Evolutionary conservation across 37 sponge, comb jelly and placozoan genomes (phyloP).

Genomic region (Spongilla lacustris): DNA sequence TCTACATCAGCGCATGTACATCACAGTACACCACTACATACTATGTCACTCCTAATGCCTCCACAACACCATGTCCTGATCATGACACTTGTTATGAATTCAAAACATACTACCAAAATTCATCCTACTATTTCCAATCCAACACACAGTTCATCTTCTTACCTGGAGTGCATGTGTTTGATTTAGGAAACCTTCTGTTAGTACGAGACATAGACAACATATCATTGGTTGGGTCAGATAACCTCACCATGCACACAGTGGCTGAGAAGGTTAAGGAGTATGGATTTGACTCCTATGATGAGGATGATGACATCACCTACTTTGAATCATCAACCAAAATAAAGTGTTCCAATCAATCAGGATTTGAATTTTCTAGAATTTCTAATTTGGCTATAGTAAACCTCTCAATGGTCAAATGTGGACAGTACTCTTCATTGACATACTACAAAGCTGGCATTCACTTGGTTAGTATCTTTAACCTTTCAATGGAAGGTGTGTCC

Average conservation of each 20-base stretch:
- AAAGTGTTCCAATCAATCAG: background rate
- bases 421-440: background rate
- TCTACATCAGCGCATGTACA: background rate
- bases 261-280: constrained; percentile 1
- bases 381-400: background rate
- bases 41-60: background rate
- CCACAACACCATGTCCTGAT: background rate
- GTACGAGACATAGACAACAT: background rate
- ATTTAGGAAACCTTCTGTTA: constrained; percentile 4
- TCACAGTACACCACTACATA: background rate
- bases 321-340: background rate
- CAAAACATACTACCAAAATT: background rate
- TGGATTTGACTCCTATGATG: background rate
- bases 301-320: background rate
- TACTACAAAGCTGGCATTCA: background rate
- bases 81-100: background rate
- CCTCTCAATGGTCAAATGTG: background rate
- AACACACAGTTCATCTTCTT: background rate
- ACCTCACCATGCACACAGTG: background rate
- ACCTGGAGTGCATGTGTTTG: constrained; percentile 17
- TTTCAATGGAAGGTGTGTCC: constrained; percentile 2
- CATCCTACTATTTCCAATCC: background rate
- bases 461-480: background rate
- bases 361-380: background rate
- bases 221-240: background rate